phyloP scores from a whole-genome alignment of 2,888 invertebrate genomes.

The Drosophila kokeensis region DNA sequence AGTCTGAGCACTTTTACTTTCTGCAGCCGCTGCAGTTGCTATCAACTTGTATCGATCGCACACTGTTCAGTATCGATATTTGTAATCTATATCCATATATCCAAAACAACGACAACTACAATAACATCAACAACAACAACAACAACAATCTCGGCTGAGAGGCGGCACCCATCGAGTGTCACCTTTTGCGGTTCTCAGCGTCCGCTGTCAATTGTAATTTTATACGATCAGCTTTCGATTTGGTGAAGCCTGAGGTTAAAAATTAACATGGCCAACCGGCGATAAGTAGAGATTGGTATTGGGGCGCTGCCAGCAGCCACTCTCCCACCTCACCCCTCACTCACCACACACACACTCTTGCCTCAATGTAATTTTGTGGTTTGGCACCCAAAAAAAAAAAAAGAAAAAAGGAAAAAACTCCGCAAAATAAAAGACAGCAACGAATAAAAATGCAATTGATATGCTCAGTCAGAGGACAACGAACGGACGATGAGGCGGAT shows the following conservation, averaged over 20 bases:
- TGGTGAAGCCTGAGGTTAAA: slow-evolving; percentile 81
- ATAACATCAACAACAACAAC: slow-evolving; percentile 26
- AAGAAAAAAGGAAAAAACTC: slow-evolving; percentile 19
- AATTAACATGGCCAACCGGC: slow-evolving; percentile 75
- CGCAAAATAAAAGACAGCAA: slow-evolving; percentile 16
- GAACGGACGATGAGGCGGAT: slow-evolving; percentile 51
- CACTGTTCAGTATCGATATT: slow-evolving; percentile 58
- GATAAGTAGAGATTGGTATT: slow-evolving; percentile 77
- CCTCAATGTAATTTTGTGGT: slow-evolving; percentile 76
- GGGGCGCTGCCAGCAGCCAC: slow-evolving; percentile 48
- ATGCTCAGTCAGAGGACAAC: slow-evolving; percentile 53
- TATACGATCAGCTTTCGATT: slow-evolving; percentile 80
- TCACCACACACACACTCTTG: slow-evolving; percentile 16
- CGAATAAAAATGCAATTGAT: slow-evolving; percentile 68
- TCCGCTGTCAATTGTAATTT: slow-evolving; percentile 78
- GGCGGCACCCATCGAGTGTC: slow-evolving; percentile 71
- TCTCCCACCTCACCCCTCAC: neutral
- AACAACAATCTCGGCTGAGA: slow-evolving; percentile 28
- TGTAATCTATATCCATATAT: slow-evolving; percentile 68
- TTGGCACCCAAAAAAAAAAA: slow-evolving; percentile 50
- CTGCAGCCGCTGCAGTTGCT: slow-evolving; percentile 20
- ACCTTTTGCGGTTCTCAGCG: slow-evolving; percentile 76
- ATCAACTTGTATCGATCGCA: slow-evolving; percentile 54
- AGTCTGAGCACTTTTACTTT: slow-evolving; percentile 46
- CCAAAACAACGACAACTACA: slow-evolving; percentile 31